Base-by-base conservation (phyloP, 2,888 invertebrate species). In the Phalangium opilio region DNA sequence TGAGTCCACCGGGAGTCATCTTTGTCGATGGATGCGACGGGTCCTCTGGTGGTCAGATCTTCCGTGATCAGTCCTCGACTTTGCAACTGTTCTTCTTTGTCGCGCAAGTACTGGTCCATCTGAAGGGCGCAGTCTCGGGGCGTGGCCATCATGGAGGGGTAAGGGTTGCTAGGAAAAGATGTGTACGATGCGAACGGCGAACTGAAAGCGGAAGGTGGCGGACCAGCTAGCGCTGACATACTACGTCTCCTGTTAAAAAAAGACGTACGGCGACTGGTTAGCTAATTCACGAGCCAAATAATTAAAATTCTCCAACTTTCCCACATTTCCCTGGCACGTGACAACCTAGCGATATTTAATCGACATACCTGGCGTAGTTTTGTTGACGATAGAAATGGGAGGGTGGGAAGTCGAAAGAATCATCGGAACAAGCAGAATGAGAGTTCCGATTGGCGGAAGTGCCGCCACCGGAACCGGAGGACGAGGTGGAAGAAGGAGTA, bases 21-120 rank as follows among this genome's bases (percentile, higher is more conserved):
- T 8, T 8, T 27, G 4, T 27, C 27, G 38, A 61, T 52, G 3
- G 54, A 58, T 4, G 60, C 52, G 39, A 61, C 57, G 17, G 60
- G 58, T 33, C 59, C 51, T 36, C 50, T 52, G 43, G 61, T 56
- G 4, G 61, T 60, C 54, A 61, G 57, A 50, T 61, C 62, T 48
- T 62, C 57, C n/a, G 55, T 55, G 21, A 55, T 55, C 3, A 53
- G 47, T 43, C 55, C 55, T 15, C 57, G 57, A 38, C 51, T 49
- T 41, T 61, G 56, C 43, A 59, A 47, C 17, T 55, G 51, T 40
- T 60, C 59, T 47, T 61, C 58, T 42, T 54, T 58, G 40, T 59
- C 58, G 19, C 45, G 49, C 17, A 56, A 47, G 39, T 55, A 48
- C 34, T 44, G 39, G 17, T 53, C 53, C 19, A 47, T 21, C 14